Evolutionary conservation across 64 coral and sea anemone genomes (phyloP).

Genomic region (Montipora capricornis): DNA sequence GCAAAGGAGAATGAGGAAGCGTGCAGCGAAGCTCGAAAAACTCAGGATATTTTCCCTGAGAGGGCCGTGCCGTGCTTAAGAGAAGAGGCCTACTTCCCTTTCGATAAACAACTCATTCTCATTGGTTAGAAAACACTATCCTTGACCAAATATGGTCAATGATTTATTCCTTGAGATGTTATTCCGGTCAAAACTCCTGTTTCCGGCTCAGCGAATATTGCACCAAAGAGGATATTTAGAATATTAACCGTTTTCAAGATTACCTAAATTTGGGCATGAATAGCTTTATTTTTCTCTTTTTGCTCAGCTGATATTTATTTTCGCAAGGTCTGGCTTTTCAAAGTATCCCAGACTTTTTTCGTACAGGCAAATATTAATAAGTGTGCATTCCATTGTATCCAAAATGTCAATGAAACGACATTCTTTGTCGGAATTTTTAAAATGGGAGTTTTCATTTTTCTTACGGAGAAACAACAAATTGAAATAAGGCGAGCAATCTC

Average conservation of each 20-base stretch:
- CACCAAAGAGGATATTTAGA: not conserved
- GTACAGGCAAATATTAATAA: too few species aligned
- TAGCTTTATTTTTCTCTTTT: not conserved
- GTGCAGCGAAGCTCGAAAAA: not conserved
- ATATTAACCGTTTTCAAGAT: not conserved
- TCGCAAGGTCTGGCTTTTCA: not conserved
- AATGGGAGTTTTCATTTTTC: not conserved
- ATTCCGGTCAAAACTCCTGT: not conserved
- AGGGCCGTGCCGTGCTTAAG: slow-evolving; percentile 26
- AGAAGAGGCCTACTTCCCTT: not conserved
- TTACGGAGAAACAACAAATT: not conserved
- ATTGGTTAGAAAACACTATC: not conserved
- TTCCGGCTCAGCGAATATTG: slow-evolving; percentile 10
- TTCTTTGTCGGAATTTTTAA: not conserved
- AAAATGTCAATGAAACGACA: not conserved
- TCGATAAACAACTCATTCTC: not conserved
- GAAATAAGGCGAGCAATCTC: not conserved
- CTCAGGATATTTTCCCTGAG: not conserved
- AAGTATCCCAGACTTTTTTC: not conserved
- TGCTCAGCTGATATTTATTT: not conserved
- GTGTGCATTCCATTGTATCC: slow-evolving; percentile 17
- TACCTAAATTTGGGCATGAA: slow-evolving; percentile 35
- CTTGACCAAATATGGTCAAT: slow-evolving; percentile 27
- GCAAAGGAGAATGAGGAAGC: not conserved
- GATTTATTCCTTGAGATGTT: not conserved